Base-by-base conservation (phyloP, 2,113 vertebrate species). In the Tragelaphus scriptus region DNA sequence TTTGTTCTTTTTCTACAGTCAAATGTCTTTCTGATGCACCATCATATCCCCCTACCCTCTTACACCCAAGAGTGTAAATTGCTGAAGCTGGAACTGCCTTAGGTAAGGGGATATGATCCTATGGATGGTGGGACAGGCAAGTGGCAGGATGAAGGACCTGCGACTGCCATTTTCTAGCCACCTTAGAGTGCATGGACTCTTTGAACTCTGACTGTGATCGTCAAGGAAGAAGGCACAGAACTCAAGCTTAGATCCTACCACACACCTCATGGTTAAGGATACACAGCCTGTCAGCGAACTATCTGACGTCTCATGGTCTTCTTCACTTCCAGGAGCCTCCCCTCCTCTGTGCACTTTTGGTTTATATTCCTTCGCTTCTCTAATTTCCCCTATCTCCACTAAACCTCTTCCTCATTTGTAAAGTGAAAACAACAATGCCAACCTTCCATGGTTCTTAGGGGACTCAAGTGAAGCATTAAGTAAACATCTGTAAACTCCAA, bases 401-500 rank as follows among this genome's bases (percentile, higher is more conserved):
- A 82, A 93, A 47, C 75, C 10, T 85, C 25, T 81, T 92, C 12
- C 9, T 88, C 11, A 47, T 44, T 81, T 95, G 28, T 32, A 92
- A 96, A 88, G 9, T 87, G 26, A 88, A 88, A 92, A 90, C 21
- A 96, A 17, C 10, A 92, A 56, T 59, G 21, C 2, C 55, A 92
- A 30, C 1, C 32, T 85, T n/a, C 85, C 21, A 11, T 86, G 13
- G 32, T 65, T 89, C 53, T 90, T 56, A 59, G 25, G 23, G 6
- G n/a, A 61, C 23, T 84, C n/a, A 86, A 94, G 82, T 71, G 23
- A 93, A 95, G 90, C 90, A 71, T 94, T 65, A 89, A 71, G 4
- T 71, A 55, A 92, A 93, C 93, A 88, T 75, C 88, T 88, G 26
- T 68, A 88, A 97, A 85, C 5, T 92, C 26, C 49, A 79, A 87